A percentile compares a stretch with the other conserved stretches of the same genome.
Evolutionary conservation across 2,888 invertebrate genomes (phyloP).

Genomic region (Drosophila tripunctata): DNA sequence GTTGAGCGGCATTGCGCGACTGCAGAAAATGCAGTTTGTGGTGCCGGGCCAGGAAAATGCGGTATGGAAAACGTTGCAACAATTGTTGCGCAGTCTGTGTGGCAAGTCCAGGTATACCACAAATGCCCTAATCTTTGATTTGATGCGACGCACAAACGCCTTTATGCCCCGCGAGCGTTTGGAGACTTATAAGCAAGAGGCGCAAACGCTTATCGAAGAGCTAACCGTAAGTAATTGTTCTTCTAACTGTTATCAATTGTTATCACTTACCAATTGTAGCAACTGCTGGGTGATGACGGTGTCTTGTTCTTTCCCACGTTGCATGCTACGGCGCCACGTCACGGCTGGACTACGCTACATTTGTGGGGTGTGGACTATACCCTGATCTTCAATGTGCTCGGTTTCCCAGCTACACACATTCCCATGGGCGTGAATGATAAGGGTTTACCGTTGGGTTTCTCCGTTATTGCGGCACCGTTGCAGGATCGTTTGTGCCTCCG

Average conservation of each 20-base stretch:
- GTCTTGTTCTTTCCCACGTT: slow-evolving; percentile 90
- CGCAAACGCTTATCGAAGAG: slow-evolving; percentile 46
- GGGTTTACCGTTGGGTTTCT: slow-evolving; percentile 91
- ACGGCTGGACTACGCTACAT: slow-evolving; percentile 85
- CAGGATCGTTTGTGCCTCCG: slow-evolving; percentile 92
- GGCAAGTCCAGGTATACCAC: slow-evolving; percentile 70
- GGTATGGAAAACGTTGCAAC: slow-evolving; percentile 26
- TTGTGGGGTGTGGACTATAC: slow-evolving; percentile 75
- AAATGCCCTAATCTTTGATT: slow-evolving; percentile 73
- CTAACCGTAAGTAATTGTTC: slow-evolving; percentile 46
- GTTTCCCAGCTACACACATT: slow-evolving; percentile 90
- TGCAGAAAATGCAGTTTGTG: slow-evolving; percentile 56
- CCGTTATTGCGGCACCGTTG: slow-evolving; percentile 90
- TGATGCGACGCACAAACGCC: slow-evolving; percentile 66
- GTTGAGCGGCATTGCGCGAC: slow-evolving; percentile 50
- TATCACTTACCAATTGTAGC: slow-evolving; percentile 40
- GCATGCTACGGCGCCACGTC: slow-evolving; percentile 87
- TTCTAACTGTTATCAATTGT: slow-evolving; percentile 24
- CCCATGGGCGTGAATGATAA: slow-evolving; percentile 87
- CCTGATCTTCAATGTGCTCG: slow-evolving; percentile 86
- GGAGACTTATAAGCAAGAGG: slow-evolving; percentile 55
- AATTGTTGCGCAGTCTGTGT: slow-evolving; percentile 48
- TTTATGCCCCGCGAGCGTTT: slow-evolving; percentile 64
- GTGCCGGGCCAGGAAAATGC: slow-evolving; percentile 1
- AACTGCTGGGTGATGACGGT: slow-evolving; percentile 88